Evolutionary conservation across 2,797 vertebrate genomes (phyloP), one percentile per base, ranked within the genome.

Genomic region (Sparus aurata): DNA sequence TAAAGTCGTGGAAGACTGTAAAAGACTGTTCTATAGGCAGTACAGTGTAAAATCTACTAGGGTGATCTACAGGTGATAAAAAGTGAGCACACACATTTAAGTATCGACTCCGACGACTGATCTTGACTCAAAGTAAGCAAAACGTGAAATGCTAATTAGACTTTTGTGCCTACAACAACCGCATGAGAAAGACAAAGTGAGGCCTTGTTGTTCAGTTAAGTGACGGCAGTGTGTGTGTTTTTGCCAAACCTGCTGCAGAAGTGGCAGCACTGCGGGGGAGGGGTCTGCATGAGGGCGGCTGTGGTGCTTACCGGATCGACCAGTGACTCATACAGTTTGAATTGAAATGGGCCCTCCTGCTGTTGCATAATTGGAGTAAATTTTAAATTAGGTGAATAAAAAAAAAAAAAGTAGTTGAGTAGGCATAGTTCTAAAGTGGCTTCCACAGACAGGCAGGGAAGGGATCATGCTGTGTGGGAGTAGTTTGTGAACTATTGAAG

Each of bases 311-410:
- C 50, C 41, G 65, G 57, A 85, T 74, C 20, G 27, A 77, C 49
- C 2, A 71, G 71, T 87, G 88, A 90, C 83, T 93, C 90, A 89
- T 82, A 76, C 73, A 30, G 77, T 65, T 62, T 23, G 46, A 78
- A 81, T 74, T 77, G 80, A 85, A 84, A 17, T 1, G 13, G 3
- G 66, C 78, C 75, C 65, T 66, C 77, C 76, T 41, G 52, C 65
- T 66, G 45, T 75, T 84, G 73, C 47, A 53, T 87, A 74, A 85
- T 78, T 70, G 13, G 12, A 72, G 59, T 69, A 68, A 18, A 49
- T 23, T 77, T 81, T 63, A 65, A 86, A 80, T 85, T 18, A 0
- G 23, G 23, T 43, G 7, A 12, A 34, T 34, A 3, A 27, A 27
- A 27, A 13, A 60, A 34, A 45, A 23, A 22, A 59, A 9, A 23